Percentiles rank a stretch among this genome's conserved stretches.
These are phyloP conservation scores for Cettia cetti DNA, from an alignment of 2,113 vertebrate species.

Conservation along the genomic window DNA sequence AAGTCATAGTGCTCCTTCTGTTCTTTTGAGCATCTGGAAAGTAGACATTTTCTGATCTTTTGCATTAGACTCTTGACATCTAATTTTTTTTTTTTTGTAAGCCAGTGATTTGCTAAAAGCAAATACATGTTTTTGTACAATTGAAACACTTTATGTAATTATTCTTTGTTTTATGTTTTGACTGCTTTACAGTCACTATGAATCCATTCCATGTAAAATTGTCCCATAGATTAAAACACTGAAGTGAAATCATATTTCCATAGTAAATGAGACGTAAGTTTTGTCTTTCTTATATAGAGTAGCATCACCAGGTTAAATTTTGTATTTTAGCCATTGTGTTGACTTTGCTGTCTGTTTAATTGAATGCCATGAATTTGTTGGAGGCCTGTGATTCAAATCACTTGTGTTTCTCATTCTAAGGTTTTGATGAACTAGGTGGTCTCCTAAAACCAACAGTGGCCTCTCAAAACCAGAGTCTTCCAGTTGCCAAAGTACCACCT, in stretches of 20 bases:
- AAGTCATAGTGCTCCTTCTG: neutral
- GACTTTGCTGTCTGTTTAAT: neutral
- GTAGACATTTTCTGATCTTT: neutral
- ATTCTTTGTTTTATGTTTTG: neutral
- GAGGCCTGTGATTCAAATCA: neutral
- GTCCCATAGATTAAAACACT: neutral
- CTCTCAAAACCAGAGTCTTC: slow-evolving; percentile 85
- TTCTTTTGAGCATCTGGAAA: neutral
- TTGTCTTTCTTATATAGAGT: neutral
- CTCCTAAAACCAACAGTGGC: slow-evolving; percentile 94
- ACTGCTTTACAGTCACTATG: neutral
- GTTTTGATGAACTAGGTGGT: slow-evolving; percentile 90
- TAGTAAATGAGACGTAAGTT: neutral
- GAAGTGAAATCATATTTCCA: neutral
- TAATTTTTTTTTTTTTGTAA: neutral
- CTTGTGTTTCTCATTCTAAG: slow-evolving; percentile 70
- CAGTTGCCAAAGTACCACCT: slow-evolving; percentile 77
- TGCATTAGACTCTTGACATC: neutral
- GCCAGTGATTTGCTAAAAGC: neutral
- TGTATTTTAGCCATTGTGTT: neutral
- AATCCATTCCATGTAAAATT: neutral
- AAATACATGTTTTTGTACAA: neutral
- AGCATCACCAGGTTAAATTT: neutral
- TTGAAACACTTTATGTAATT: neutral
- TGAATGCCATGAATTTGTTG: neutral